Evolutionary conservation across 2,888 invertebrate genomes (phyloP), one percentile per base, ranked within the genome.

Genomic region (Elysia crispata): DNA sequence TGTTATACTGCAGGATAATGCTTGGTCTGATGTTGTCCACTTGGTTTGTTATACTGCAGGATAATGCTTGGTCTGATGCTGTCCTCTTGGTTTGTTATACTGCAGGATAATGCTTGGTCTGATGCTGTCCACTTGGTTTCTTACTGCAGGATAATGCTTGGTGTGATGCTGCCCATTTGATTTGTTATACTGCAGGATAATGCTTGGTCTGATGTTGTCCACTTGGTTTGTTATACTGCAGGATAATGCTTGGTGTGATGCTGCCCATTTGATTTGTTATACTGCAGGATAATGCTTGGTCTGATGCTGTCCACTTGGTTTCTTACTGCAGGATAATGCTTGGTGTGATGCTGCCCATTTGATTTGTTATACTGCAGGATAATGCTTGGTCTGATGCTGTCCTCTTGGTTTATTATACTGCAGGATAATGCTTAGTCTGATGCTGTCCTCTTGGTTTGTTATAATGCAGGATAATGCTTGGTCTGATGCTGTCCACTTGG

Each of bases 21-120:
- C n/a, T n/a, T n/a, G n/a, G n/a, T n/a, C n/a, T 90, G 49, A 87
- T 87, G 87, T 94, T 95, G 85, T 25, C 49, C 60, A 81, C 81
- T 41, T 81, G 81, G 81, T 81, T 81, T n/a, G n/a, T n/a, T n/a
- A n/a, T n/a, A n/a, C n/a, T n/a, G n/a, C n/a, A n/a, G n/a, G n/a
- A n/a, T n/a, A n/a, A n/a, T n/a, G n/a, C n/a, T n/a, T n/a, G n/a
- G n/a, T n/a, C n/a, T 90, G 49, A 87, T 87, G 87, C 94, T 95
- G 85, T 25, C 49, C 60, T 77, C 81, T 41, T 81, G 81, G 81
- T 81, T 81, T n/a, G n/a, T n/a, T n/a, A n/a, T n/a, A n/a, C n/a
- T n/a, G n/a, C n/a, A n/a, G n/a, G n/a, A n/a, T n/a, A n/a, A n/a
- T n/a, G n/a, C n/a, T n/a, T n/a, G n/a, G n/a, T n/a, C n/a, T 90